phyloP scores from a whole-genome alignment of 2,113 vertebrate species.

The Plecturocebus donacophilus region DNA sequence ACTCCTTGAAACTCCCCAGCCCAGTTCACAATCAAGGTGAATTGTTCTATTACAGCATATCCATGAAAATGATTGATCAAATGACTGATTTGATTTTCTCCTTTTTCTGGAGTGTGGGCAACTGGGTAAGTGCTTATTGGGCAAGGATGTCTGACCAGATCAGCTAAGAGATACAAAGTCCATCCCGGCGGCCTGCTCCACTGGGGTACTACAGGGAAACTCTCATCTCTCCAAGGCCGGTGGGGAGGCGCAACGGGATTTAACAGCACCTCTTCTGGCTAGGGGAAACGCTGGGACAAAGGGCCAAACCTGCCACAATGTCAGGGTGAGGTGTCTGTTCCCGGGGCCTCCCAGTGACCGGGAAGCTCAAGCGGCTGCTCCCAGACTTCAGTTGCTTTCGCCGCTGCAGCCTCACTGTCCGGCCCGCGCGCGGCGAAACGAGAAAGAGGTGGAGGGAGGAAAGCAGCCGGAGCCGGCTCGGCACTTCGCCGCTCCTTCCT shows the following conservation, averaged over 20 bases:
- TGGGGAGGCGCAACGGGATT: neutral
- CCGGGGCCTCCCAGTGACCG: conserved; percentile 74
- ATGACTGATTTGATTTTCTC: neutral
- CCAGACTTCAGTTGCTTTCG: neutral
- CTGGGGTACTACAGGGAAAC: neutral
- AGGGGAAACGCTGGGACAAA: conserved; percentile 85
- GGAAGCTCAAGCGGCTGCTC: conserved; percentile 75
- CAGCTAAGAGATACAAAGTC: neutral
- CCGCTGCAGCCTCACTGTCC: neutral
- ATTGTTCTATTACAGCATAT: neutral
- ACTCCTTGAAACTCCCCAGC: neutral
- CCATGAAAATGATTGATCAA: neutral
- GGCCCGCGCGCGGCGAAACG: neutral
- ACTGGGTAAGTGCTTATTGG: neutral
- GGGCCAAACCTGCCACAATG: conserved; percentile 87
- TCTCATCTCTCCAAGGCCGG: neutral
- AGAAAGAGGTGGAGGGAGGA: neutral
- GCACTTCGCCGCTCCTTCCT: no score
- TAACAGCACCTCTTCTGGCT: conserved; percentile 77
- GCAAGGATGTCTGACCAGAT: neutral
- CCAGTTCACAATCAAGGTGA: neutral
- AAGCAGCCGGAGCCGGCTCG: neutral
- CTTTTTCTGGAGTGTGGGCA: neutral
- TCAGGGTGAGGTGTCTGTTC: conserved; percentile 21
- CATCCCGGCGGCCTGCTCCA: neutral